These are phyloP conservation scores for Galeopsomyia nigrocyanea DNA, from an alignment of 2,888 invertebrate species.

Conservation along the genomic window DNA sequence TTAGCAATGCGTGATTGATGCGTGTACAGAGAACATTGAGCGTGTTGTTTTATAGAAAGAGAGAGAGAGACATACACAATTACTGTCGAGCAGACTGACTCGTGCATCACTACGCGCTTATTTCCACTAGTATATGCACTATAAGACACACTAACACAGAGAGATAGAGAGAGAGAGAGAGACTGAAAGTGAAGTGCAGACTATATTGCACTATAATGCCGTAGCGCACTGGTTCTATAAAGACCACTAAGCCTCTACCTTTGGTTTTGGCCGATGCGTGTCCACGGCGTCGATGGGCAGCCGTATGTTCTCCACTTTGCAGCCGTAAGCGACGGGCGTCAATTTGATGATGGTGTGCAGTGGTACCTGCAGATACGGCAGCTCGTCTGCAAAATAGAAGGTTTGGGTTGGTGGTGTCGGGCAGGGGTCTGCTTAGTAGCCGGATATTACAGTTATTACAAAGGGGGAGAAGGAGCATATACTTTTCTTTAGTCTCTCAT, in stretches of 20 bases:
- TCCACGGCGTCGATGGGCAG: slow-evolving; percentile 95
- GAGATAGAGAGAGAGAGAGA: too few relatives aligned
- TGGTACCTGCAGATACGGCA: slow-evolving; percentile 92
- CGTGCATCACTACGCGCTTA: too few relatives aligned
- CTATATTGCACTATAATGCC: too few relatives aligned
- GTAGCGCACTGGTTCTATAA: too few relatives aligned
- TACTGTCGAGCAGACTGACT: too few relatives aligned
- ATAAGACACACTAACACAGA: too few relatives aligned
- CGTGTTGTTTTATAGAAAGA: too few relatives aligned
- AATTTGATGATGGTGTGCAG: slow-evolving; percentile 96
- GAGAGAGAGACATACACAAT: too few relatives aligned
- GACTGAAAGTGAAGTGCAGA: too few relatives aligned
- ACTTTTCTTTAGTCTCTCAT: slow-evolving; percentile 36
- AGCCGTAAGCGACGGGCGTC: slow-evolving; percentile 98
- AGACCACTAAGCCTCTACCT: slow-evolving; percentile 70
- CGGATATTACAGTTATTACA: slow-evolving; percentile 22
- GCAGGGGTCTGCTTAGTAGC: slow-evolving; percentile 9
- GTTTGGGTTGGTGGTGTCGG: slow-evolving; percentile 39
- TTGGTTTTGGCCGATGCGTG: slow-evolving; percentile 94
- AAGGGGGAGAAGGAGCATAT: slow-evolving; percentile 24
- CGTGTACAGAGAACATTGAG: not conserved
- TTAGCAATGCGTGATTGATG: slow-evolving; percentile 5
- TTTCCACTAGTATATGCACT: slow-evolving; percentile 26
- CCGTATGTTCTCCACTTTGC: slow-evolving; percentile 94
- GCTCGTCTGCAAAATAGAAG: slow-evolving; percentile 76